Evolutionary conservation across 30 jellyfish, hydroid and myxozoan genomes (phyloP).

Genomic region (Aurelia sp.): DNA sequence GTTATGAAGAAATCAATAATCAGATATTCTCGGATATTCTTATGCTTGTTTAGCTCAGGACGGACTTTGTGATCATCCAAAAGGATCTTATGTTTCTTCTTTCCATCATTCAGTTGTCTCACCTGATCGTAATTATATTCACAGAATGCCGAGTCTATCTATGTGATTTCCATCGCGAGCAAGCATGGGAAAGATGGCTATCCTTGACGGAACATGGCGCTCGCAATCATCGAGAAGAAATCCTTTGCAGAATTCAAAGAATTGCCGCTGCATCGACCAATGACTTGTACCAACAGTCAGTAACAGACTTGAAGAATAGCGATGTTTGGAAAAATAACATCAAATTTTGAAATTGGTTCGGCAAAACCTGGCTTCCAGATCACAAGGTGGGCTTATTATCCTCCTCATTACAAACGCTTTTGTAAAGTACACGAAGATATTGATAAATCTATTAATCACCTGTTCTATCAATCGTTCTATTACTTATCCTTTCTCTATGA

Average conservation of each 20-base stretch:
- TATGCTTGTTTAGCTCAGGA: no score
- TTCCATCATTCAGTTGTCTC: neutral
- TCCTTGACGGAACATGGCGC: neutral
- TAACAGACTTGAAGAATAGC: slow-evolving; percentile 27
- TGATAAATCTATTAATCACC: no score
- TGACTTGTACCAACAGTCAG: slow-evolving; percentile 3
- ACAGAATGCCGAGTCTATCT: slow-evolving; percentile 19
- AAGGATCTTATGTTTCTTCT: no score
- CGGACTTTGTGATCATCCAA: no score
- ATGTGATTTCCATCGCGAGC: slow-evolving; percentile 5
- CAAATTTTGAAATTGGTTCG: slow-evolving; percentile 22
- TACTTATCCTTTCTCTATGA: no score
- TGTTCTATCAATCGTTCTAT: no score
- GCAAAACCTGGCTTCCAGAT: slow-evolving; percentile 19
- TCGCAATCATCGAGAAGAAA: neutral
- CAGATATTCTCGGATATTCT: no score
- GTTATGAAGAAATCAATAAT: no score
- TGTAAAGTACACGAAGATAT: no score
- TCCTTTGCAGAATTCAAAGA: neutral
- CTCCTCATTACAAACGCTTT: no score
- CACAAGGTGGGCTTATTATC: slow-evolving; percentile 19
- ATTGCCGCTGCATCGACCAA: neutral
- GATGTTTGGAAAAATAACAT: slow-evolving; percentile 21
- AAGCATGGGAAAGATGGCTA: slow-evolving; percentile 2
- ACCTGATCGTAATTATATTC: slow-evolving; percentile 9